Evolutionary conservation across 2,113 vertebrate species (phyloP).

Genomic region (Ornithorhynchus anatinus): DNA sequence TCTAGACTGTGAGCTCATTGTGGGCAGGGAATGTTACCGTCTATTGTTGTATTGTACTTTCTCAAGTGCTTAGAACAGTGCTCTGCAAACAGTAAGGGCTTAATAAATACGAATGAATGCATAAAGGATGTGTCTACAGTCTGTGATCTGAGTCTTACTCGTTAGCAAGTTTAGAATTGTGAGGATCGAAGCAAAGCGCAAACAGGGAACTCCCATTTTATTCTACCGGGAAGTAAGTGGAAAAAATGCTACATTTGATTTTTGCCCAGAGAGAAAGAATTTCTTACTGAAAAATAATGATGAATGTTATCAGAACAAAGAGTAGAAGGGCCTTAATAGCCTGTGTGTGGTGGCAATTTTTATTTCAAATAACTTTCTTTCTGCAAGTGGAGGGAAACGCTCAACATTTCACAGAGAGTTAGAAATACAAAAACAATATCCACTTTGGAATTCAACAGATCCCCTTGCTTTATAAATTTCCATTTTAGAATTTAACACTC

Average conservation of each 20-base stretch:
- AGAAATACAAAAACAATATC: slow-evolving; percentile 24
- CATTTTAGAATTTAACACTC: slow-evolving; percentile 48
- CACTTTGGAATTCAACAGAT: slow-evolving; percentile 41
- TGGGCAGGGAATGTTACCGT: too few species aligned
- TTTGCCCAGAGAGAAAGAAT: too few species aligned
- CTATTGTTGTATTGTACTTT: too few species aligned
- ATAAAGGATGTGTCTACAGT: too few species aligned
- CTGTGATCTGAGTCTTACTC: too few species aligned
- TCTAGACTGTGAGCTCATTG: too few species aligned
- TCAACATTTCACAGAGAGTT: slow-evolving; percentile 33
- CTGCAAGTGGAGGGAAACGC: neutral
- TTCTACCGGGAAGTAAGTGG: neutral
- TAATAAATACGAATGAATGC: too few species aligned
- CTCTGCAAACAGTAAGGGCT: too few species aligned
- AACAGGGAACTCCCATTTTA: neutral
- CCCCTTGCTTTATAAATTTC: slow-evolving; percentile 30
- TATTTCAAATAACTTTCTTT: neutral
- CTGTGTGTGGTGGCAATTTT: neutral
- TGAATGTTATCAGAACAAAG: neutral
- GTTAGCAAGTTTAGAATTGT: too few species aligned
- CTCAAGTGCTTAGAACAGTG: too few species aligned
- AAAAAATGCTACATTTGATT: neutral
- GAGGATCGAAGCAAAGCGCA: slow-evolving; percentile 3
- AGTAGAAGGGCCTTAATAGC: neutral
- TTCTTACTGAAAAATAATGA: neutral